Conservation (phyloP, 2,797 vertebrate species). For the Borostomias antarcticus region DNA sequence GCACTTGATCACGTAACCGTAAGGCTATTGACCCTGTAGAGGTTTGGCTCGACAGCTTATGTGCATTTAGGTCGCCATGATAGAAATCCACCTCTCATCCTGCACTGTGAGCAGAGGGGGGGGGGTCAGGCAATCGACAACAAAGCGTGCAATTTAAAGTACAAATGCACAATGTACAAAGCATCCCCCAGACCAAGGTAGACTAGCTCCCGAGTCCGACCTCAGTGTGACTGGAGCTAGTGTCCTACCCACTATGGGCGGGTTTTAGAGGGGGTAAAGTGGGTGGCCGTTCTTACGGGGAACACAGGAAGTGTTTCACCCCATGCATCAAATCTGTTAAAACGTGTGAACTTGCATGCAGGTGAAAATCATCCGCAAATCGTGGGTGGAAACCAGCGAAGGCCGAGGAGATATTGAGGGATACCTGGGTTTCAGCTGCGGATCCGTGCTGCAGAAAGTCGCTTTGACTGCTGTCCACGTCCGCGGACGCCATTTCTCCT, state of each 20-base stretch:
- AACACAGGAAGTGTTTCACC: conserved; percentile 90
- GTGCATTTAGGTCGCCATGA: background rate
- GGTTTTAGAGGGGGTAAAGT: conserved; percentile 89
- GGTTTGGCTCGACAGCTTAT: background rate
- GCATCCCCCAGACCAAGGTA: conserved; percentile 38
- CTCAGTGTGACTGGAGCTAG: conserved; percentile 88
- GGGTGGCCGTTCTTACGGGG: conserved; percentile 95
- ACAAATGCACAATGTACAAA: background rate
- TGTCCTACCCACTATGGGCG: conserved; percentile 98
- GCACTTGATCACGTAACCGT: background rate
- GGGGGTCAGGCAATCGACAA: background rate
- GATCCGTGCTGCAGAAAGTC: conserved; percentile 89
- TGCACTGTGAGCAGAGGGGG: background rate
- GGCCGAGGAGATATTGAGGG: conserved; percentile 68
- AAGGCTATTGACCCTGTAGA: background rate
- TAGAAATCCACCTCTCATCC: background rate
- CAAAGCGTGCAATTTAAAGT: background rate
- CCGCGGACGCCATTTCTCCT: conserved; percentile 99
- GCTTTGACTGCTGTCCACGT: conserved; percentile 96
- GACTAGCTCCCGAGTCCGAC: conserved; percentile 78
- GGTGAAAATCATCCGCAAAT: conserved; percentile 65
- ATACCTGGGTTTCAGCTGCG: conserved; percentile 83
- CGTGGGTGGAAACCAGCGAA: conserved; percentile 54
- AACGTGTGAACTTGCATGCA: conserved; percentile 81
- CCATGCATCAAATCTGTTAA: conserved; percentile 80